phyloP scores from a whole-genome alignment of 2,888 invertebrate species.

The Acanthococcus lagerstroemiae region DNA sequence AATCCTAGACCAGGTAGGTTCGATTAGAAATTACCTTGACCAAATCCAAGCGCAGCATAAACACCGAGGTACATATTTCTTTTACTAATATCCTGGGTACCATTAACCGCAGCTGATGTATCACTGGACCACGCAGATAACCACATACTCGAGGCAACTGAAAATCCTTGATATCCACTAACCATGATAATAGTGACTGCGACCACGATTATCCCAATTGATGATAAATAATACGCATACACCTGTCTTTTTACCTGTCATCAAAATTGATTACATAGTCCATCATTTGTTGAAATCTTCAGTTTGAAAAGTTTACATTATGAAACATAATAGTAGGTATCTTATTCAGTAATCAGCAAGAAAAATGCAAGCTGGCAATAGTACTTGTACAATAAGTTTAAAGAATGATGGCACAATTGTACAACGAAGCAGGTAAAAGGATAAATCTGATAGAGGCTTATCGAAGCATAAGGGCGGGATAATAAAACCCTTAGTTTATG shows the following conservation, averaged over 20 bases:
- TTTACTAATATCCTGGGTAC: conserved; percentile 42
- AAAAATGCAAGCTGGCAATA: too few relatives aligned
- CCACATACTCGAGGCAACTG: conserved; percentile 81
- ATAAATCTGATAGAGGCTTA: too few relatives aligned
- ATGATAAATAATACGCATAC: conserved; percentile 77
- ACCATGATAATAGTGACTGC: conserved; percentile 67
- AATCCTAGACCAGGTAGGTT: too few relatives aligned
- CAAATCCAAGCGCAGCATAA: conserved; percentile 78
- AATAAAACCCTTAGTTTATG: too few relatives aligned
- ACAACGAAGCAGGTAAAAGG: too few relatives aligned
- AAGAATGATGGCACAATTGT: too few relatives aligned
- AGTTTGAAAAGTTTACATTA: background rate
- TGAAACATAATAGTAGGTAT: too few relatives aligned
- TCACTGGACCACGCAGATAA: conserved; percentile 74
- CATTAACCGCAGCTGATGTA: conserved; percentile 42
- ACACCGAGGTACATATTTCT: conserved; percentile 76
- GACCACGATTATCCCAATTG: conserved; percentile 67
- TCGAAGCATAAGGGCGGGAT: too few relatives aligned
- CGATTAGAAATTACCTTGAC: conserved; percentile 74
- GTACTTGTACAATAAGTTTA: too few relatives aligned
- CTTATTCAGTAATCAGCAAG: too few relatives aligned
- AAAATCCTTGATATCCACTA: conserved; percentile 69
- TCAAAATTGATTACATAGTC: background rate
- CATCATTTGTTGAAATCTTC: background rate
- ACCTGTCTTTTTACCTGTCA: conserved; percentile 72